These are phyloP conservation scores for Troides helena DNA, from an alignment of 2,888 invertebrate species.

Conservation along the genomic window DNA sequence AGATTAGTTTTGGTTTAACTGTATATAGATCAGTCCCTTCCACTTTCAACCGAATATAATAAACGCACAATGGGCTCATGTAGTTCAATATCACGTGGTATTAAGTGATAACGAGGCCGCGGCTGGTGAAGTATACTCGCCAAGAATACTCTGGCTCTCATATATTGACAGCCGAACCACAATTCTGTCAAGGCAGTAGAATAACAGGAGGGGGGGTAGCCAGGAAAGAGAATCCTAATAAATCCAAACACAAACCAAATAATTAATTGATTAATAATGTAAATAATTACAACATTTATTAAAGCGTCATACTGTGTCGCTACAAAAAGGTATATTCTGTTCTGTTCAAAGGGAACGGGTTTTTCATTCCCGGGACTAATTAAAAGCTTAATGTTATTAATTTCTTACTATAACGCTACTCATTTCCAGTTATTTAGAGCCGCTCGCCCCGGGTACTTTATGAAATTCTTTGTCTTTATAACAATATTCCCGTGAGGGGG, in stretches of 20 bases:
- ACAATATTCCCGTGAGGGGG: constrained; percentile 26
- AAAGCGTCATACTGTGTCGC: constrained; percentile 22
- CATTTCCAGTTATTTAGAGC: constrained; percentile 30
- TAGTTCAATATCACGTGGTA: too few species aligned
- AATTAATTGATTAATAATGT: background rate
- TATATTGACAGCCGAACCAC: too few species aligned
- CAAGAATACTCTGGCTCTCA: too few species aligned
- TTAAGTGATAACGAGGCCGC: too few species aligned
- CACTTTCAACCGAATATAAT: too few species aligned
- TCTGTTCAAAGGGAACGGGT: constrained; percentile 26
- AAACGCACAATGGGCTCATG: too few species aligned
- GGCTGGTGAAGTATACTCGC: too few species aligned
- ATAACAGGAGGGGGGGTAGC: too few species aligned
- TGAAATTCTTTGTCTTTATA: constrained; percentile 36
- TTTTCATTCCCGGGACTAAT: constrained; percentile 34
- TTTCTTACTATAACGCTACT: constrained; percentile 34
- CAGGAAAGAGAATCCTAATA: too few species aligned
- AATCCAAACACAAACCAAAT: background rate
- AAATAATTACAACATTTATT: constrained; percentile 2
- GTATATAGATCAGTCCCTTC: too few species aligned
- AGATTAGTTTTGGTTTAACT: too few species aligned
- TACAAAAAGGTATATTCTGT: constrained; percentile 33
- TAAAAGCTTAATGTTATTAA: constrained; percentile 38
- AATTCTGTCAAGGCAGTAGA: too few species aligned
- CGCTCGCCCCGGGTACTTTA: constrained; percentile 27